phyloP scores from a whole-genome alignment of 2,888 invertebrate genomes.

The Drosophila anceps region DNA sequence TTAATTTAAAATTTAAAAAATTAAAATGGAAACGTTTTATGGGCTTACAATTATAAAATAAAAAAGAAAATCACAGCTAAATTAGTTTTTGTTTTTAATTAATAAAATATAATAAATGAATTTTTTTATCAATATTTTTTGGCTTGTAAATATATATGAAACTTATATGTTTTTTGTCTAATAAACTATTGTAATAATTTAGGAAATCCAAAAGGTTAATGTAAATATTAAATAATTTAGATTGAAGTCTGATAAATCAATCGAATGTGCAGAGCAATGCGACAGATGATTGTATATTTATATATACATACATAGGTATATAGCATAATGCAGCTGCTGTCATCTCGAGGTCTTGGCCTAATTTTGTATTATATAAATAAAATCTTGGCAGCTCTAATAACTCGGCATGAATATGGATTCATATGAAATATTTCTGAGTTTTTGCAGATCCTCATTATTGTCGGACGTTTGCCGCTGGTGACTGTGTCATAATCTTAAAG shows the following conservation, averaged over 20 bases:
- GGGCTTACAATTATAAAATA: too few relatives aligned
- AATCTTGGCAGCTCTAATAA: not conserved
- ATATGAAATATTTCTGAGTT: not conserved
- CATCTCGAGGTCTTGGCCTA: not conserved
- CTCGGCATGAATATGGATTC: not conserved
- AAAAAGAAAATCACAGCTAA: too few relatives aligned
- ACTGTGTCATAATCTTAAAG: conserved; percentile 36
- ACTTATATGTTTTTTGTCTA: too few relatives aligned
- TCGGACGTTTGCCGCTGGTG: not conserved
- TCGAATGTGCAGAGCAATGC: not conserved
- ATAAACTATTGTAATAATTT: not conserved
- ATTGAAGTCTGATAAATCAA: not conserved
- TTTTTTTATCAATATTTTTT: too few relatives aligned
- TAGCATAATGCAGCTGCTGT: not conserved
- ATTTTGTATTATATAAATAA: not conserved
- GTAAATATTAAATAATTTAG: not conserved
- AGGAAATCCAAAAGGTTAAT: too few relatives aligned
- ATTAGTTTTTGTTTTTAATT: too few relatives aligned
- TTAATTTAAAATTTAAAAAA: too few relatives aligned
- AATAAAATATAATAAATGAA: too few relatives aligned
- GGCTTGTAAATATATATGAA: too few relatives aligned
- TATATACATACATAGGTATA: too few relatives aligned
- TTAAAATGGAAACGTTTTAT: too few relatives aligned
- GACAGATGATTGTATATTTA: not conserved
- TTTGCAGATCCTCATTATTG: not conserved